Percentiles rank a stretch among this genome's conserved stretches.
Conservation (phyloP, 2,113 vertebrate species). For the Cyprinodon variegatus region DNA sequence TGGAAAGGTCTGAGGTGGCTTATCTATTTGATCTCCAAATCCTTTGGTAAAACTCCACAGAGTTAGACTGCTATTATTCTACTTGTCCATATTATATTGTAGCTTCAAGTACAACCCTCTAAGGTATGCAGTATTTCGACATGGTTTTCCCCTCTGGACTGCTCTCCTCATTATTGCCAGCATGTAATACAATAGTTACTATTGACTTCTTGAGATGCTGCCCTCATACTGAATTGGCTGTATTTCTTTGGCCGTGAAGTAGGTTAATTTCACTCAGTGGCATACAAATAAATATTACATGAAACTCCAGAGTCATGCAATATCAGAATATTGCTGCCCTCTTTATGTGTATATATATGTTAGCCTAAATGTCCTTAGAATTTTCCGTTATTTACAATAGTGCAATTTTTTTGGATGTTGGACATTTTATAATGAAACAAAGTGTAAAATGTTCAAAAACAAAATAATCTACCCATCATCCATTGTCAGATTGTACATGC, state of each 20-base stretch:
- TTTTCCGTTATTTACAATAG: slow-evolving; percentile 33
- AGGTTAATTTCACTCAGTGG: slow-evolving; percentile 75
- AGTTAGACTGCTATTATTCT: slow-evolving; percentile 62
- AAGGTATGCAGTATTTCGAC: slow-evolving; percentile 65
- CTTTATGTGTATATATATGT: slow-evolving; percentile 41
- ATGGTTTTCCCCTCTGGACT: slow-evolving; percentile 52
- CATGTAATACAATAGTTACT: slow-evolving; percentile 75
- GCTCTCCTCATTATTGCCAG: slow-evolving; percentile 71
- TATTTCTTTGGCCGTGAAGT: slow-evolving; percentile 68
- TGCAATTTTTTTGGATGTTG: slow-evolving; percentile 17
- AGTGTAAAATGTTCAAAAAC: slow-evolving; percentile 28
- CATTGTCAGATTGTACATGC: slow-evolving; percentile 45
- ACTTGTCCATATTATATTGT: slow-evolving; percentile 59
- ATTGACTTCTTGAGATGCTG: slow-evolving; percentile 70
- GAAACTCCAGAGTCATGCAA: slow-evolving; percentile 57
- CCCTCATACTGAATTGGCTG: slow-evolving; percentile 66
- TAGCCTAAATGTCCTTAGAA: slow-evolving; percentile 22
- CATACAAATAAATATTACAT: slow-evolving; percentile 72
- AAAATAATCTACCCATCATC: slow-evolving; percentile 33
- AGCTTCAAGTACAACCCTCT: slow-evolving; percentile 60
- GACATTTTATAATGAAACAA: slow-evolving; percentile 12
- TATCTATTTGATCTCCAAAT: slow-evolving; percentile 74
- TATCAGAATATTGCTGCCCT: slow-evolving; percentile 60
- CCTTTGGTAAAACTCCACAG: slow-evolving; percentile 62
- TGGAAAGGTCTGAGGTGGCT: slow-evolving; percentile 70